Evolutionary conservation across 2,888 invertebrate genomes (phyloP).

Genomic region (Mycogona germanica): DNA sequence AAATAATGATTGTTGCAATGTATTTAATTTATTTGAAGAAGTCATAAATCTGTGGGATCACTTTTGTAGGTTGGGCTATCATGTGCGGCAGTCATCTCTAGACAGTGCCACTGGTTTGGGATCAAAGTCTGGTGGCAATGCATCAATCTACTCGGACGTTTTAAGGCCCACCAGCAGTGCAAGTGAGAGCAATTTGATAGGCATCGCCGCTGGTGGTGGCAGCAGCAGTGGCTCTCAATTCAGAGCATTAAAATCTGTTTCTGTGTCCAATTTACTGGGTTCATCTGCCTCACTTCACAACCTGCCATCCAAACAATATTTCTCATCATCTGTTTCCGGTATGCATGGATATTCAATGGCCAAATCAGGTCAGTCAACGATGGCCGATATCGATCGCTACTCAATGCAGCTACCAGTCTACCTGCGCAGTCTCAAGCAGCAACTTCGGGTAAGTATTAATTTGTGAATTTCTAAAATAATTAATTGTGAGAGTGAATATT

Average conservation of each 20-base stretch:
- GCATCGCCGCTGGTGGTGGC: background rate
- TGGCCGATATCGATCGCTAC: conserved; percentile 12
- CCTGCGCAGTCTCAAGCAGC: conserved; percentile 28
- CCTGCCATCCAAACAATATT: background rate
- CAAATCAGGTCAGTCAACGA: no score
- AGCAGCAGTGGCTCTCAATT: background rate
- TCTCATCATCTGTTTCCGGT: background rate
- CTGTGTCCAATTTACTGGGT: conserved; percentile 3
- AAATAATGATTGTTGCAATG: background rate
- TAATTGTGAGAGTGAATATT: no score
- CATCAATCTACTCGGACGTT: conserved; percentile 29
- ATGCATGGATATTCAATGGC: no score
- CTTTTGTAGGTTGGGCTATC: conserved; percentile 9
- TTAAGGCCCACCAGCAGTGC: conserved; percentile 34
- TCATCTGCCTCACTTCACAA: background rate
- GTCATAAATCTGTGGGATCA: conserved; percentile 26
- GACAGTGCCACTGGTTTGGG: conserved; percentile 26
- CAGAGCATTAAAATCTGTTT: conserved; percentile 7
- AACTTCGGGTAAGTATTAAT: conserved; percentile 25
- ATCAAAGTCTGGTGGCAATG: background rate
- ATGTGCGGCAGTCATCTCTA: conserved; percentile 27
- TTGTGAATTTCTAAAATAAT: background rate
- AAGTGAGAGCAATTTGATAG: conserved; percentile 36
- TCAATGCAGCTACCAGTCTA: conserved; percentile 25
- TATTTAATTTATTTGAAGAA: conserved; percentile 20